These are phyloP conservation scores for Drosophila nigrodunni DNA, from an alignment of 1,140 invertebrate genomes.

Conservation along the genomic window DNA sequence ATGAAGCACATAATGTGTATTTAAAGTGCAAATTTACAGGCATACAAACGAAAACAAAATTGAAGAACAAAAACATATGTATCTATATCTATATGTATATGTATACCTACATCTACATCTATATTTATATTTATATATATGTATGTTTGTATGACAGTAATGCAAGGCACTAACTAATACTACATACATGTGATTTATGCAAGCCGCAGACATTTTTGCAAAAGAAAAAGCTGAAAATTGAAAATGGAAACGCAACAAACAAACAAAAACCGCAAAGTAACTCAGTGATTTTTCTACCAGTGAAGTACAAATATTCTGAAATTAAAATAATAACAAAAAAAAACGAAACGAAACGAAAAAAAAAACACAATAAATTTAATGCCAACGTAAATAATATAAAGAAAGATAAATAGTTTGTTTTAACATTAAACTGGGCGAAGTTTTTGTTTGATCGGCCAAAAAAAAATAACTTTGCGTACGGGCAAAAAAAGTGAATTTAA, in stretches of 20 bases:
- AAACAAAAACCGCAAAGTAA: conserved; percentile 73
- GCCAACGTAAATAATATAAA: conserved; percentile 26
- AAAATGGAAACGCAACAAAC: conserved; percentile 48
- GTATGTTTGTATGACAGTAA: conserved; percentile 35
- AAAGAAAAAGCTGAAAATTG: conserved; percentile 5
- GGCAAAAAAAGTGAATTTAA: conserved; percentile 19
- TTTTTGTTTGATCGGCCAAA: conserved; percentile 36
- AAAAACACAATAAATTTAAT: conserved; percentile 45
- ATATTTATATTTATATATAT: conserved; percentile 9
- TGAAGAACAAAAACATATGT: too few species aligned
- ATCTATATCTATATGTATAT: not conserved
- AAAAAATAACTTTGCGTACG: conserved; percentile 19
- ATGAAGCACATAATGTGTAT: conserved; percentile 38
- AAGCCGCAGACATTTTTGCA: conserved; percentile 46
- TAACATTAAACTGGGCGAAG: conserved; percentile 21
- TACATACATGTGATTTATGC: conserved; percentile 39
- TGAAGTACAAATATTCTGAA: conserved; percentile 83
- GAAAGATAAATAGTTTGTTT: conserved; percentile 24
- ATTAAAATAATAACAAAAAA: conserved; percentile 50
- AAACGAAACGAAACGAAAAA: conserved; percentile 57
- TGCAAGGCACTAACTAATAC: conserved; percentile 39
- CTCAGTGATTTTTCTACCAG: conserved; percentile 83
- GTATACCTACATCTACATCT: not conserved
- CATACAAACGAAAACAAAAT: conserved; percentile 15
- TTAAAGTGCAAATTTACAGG: conserved; percentile 40